Evolutionary conservation across 2,113 vertebrate genomes (phyloP).

Genomic region (rabbit (Oryctolagus cuniculus)): DNA sequence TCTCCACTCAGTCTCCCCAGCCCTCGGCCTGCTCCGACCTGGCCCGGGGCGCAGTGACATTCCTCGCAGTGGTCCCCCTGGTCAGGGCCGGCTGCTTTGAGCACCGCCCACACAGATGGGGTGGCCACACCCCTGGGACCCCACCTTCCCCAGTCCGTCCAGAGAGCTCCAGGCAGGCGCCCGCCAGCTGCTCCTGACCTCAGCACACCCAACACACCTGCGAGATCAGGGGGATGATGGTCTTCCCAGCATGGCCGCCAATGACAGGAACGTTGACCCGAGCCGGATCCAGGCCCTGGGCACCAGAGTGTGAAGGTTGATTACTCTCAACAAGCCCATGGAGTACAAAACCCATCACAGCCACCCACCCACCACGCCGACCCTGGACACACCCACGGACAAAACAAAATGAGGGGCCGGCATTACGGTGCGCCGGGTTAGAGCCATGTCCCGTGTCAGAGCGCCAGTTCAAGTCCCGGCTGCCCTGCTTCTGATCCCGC

Average conservation of each 20-base stretch:
- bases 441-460: too few relatives aligned
- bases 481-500: too few relatives aligned
- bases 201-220: constrained; percentile 86
- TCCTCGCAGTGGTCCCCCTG: not conserved
- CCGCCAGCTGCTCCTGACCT: accelerated
- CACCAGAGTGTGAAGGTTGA: constrained; percentile 32
- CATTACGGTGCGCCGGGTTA: too few relatives aligned
- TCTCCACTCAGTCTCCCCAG: too few relatives aligned
- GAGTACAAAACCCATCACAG: not conserved
- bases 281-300: constrained; percentile 95
- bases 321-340: constrained; percentile 13
- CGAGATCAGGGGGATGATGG: constrained; percentile 98
- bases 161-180: not conserved
- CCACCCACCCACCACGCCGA: not conserved
- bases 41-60: not conserved
- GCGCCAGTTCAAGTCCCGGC: too few relatives aligned
- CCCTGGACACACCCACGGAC: not conserved
- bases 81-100: not conserved
- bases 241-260: constrained; percentile 98
- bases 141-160: not conserved
- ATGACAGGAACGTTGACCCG: constrained; percentile 95
- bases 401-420: not conserved
- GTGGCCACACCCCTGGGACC: too few relatives aligned
- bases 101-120: too few relatives aligned
- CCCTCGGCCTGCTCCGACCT: not conserved